Percentiles rank a stretch among this genome's conserved stretches.
These are phyloP conservation scores for Thrips palmi DNA, from an alignment of 1,140 invertebrate genomes.

Conservation along the genomic window DNA sequence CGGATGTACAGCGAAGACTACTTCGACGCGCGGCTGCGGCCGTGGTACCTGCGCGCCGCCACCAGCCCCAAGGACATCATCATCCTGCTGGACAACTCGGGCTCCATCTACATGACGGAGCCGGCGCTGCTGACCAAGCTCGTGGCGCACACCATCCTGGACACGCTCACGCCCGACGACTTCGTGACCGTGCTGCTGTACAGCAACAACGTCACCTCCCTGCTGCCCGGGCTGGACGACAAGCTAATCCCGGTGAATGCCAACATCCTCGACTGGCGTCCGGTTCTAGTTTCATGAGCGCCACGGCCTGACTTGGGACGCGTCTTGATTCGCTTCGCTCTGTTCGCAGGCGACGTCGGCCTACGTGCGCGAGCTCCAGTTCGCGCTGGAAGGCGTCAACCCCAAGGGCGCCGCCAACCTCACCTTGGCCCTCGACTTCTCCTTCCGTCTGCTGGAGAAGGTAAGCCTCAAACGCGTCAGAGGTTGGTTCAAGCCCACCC, in stretches of 20 bases:
- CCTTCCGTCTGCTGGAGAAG: no score
- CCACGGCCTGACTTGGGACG: no score
- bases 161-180: constrained; percentile 95
- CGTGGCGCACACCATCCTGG: constrained; percentile 63
- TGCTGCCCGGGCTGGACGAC: constrained; percentile 29
- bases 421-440: no score
- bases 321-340: no score
- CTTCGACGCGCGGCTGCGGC: constrained; percentile 70
- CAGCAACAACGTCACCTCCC: constrained; percentile 28
- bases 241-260: constrained; percentile 28
- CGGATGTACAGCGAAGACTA: constrained; percentile 36
- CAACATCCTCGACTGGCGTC: no score
- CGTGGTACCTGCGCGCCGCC: constrained; percentile 93
- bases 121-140: constrained; percentile 50
- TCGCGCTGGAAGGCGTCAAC: no score
- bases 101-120: constrained; percentile 81
- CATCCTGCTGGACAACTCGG: constrained; percentile 85
- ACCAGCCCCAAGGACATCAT: constrained; percentile 95
- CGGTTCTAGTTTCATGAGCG: constrained; percentile 20
- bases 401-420: no score
- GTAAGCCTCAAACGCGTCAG: no score
- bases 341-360: no score
- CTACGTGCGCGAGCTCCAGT: no score
- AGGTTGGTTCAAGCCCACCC: no score
- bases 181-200: constrained; percentile 84